Conservation (phyloP, 2,113 vertebrate species). For the mouse (Mus musculus) region GRCm39 chr8:116198001-116198500, state of each 20-base stretch:
- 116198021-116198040: background rate
- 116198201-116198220: slow-evolving; percentile 57
- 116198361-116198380: background rate
- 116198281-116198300: background rate
- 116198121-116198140: slow-evolving; percentile 64
- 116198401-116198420: background rate
- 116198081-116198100: slow-evolving; percentile 49
- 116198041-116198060: slow-evolving; percentile 10
- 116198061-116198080: slow-evolving; percentile 11
- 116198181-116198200: slow-evolving; percentile 55
- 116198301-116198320: fast-evolving
- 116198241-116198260: background rate
- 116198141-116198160: slow-evolving; percentile 63
- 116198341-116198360: too few relatives aligned
- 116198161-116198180: slow-evolving; percentile 55
- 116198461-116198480: slow-evolving; percentile 80
- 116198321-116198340: background rate
- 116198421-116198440: slow-evolving; percentile 74
- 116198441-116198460: slow-evolving; percentile 72
- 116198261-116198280: background rate
- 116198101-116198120: slow-evolving; percentile 76
- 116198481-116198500: slow-evolving; percentile 73
- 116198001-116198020: slow-evolving; percentile 10
- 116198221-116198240: slow-evolving; percentile 48
- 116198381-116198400: background rate